Conservation (phyloP, 2,888 invertebrate species). For the Diarsia brunnea region DNA sequence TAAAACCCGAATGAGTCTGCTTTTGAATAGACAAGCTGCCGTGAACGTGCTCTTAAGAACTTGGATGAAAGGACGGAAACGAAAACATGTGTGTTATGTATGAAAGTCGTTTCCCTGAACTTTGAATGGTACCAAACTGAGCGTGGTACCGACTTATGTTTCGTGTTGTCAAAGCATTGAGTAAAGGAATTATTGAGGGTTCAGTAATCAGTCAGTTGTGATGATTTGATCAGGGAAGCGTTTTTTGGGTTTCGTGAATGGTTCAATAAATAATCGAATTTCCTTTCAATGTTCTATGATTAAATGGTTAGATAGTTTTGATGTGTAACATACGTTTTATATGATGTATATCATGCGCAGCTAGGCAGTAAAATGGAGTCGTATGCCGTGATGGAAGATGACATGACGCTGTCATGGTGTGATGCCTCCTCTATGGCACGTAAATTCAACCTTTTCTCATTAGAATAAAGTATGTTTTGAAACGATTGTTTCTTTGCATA, state of each 20-base stretch:
- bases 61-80: constrained; percentile 52
- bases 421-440: too few species aligned
- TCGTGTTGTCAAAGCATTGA: constrained; percentile 50
- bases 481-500: too few species aligned
- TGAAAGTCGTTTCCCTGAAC: constrained; percentile 41
- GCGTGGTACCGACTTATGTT: constrained; percentile 53
- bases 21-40: constrained; percentile 68
- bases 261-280: constrained; percentile 2
- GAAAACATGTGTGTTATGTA: constrained; percentile 50
- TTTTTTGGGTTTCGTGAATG: background rate
- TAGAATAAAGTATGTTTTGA: too few species aligned
- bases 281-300: background rate
- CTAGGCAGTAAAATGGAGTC: too few species aligned
- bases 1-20: constrained; percentile 65
- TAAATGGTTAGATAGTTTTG: background rate
- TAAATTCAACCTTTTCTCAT: too few species aligned
- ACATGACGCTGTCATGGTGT: too few species aligned
- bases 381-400: too few species aligned
- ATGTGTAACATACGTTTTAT: too few species aligned
- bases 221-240: constrained; percentile 3
- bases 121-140: constrained; percentile 59
- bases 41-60: constrained; percentile 64
- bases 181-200: constrained; percentile 11
- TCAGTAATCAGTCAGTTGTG: constrained; percentile 25
- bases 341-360: too few species aligned